Evolutionary conservation across 2,113 vertebrate genomes (phyloP).

Genomic region (Paraplagusia blochii): DNA sequence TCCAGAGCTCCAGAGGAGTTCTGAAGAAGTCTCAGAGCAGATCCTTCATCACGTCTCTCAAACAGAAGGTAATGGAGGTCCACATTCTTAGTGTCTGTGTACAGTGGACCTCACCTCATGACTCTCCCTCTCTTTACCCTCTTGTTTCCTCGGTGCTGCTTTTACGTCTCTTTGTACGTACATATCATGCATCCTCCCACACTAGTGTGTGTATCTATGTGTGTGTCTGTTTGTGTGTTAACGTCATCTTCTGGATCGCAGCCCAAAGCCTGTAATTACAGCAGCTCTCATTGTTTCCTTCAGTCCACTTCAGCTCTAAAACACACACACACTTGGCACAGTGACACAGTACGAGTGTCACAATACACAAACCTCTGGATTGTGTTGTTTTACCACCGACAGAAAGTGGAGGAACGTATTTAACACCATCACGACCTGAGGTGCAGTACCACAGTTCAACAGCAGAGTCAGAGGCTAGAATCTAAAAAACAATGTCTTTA

Average conservation of each 20-base stretch:
- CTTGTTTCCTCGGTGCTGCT: not conserved
- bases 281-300: conserved; percentile 42
- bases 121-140: conserved; percentile 21
- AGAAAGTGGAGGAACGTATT: too few species aligned
- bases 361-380: too few species aligned
- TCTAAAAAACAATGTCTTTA: too few species aligned
- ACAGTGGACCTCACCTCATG: too few species aligned
- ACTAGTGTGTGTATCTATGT: not conserved
- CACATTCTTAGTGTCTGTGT: conserved; percentile 3
- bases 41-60: conserved; percentile 89
- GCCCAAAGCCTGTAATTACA: conserved; percentile 61
- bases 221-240: conserved; percentile 18
- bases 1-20: conserved; percentile 86
- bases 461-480: too few species aligned
- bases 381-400: too few species aligned
- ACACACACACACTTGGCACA: conserved; percentile 8
- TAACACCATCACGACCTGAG: too few species aligned
- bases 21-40: conserved; percentile 89
- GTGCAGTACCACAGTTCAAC: too few species aligned
- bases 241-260: conserved; percentile 37
- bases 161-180: conserved; percentile 33
- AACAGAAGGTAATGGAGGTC: conserved; percentile 84
- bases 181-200: conserved; percentile 48
- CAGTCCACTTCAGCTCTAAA: conserved; percentile 34
- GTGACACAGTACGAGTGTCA: conserved; percentile 18